phyloP scores from a whole-genome alignment of 2,797 vertebrate species.

The Phataginus tetradactyla region DNA sequence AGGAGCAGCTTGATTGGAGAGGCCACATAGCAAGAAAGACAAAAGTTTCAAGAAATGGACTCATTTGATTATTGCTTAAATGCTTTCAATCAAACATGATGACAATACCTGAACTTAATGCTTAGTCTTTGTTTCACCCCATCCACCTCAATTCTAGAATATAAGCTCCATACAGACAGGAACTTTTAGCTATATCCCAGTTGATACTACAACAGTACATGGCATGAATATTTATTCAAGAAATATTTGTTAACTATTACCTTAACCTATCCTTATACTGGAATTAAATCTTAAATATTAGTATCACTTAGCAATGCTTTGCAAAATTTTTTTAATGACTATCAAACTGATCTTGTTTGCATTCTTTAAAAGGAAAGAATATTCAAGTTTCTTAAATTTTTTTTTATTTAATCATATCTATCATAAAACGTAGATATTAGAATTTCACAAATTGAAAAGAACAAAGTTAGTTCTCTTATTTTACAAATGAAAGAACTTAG shows the following conservation, averaged over 20 bases:
- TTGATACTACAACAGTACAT: background rate
- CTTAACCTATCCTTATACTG: background rate
- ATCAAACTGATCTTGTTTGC: background rate
- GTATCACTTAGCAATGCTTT: background rate
- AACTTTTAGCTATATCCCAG: background rate
- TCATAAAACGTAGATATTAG: background rate
- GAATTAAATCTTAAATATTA: background rate
- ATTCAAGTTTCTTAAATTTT: background rate
- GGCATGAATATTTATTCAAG: background rate
- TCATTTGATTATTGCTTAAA: background rate
- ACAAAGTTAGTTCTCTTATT: background rate
- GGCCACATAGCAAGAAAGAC: slow-evolving; percentile 59
- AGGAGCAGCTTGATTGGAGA: slow-evolving; percentile 66
- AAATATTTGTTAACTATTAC: background rate
- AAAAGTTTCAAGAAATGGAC: slow-evolving; percentile 70
- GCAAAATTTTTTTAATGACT: background rate
- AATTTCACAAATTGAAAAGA: slow-evolving; percentile 1
- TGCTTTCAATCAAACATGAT: background rate
- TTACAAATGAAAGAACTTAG: background rate
- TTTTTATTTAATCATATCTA: slow-evolving; percentile 13
- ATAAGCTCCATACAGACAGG: background rate
- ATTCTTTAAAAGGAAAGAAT: background rate
- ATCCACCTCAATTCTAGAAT: background rate
- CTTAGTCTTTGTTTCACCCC: background rate
- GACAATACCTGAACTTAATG: background rate